A percentile compares a stretch with the other conserved stretches of the same genome.
These are phyloP conservation scores for Deroplatys truncata DNA, from an alignment of 2,888 invertebrate genomes.

Conservation along the genomic window DNA sequence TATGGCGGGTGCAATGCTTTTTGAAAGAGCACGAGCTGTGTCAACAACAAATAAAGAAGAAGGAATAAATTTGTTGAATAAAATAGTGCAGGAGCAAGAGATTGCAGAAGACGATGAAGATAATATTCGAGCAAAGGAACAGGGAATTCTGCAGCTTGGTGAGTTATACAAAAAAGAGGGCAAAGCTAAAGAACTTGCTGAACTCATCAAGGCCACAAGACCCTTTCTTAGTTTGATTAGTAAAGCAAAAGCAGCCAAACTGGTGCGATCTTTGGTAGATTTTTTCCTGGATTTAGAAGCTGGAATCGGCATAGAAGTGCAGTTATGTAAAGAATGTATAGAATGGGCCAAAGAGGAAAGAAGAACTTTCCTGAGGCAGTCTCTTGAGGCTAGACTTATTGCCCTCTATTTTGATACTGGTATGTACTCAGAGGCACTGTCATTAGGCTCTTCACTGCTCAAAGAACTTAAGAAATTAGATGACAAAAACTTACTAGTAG, in stretches of 20 bases:
- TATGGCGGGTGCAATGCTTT: constrained; percentile 90
- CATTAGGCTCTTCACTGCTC: constrained; percentile 79
- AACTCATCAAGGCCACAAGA: constrained; percentile 90
- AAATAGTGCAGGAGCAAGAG: constrained; percentile 74
- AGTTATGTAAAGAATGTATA: constrained; percentile 95
- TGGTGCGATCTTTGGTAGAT: constrained; percentile 94
- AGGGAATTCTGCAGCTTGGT: constrained; percentile 88
- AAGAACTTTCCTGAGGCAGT: constrained; percentile 93
- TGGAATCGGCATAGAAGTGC: constrained; percentile 87
- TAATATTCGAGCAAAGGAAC: constrained; percentile 86
- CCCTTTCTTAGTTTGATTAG: constrained; percentile 93
- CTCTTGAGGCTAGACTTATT: constrained; percentile 89
- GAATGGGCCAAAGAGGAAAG: constrained; percentile 99
- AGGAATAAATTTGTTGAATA: constrained; percentile 67
- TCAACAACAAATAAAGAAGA: constrained; percentile 71
- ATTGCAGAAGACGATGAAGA: constrained; percentile 82
- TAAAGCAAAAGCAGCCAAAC: constrained; percentile 98
- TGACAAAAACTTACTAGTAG: constrained; percentile 97
- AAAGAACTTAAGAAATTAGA: constrained; percentile 97
- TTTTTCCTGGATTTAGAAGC: constrained; percentile 96
- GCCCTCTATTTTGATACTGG: constrained; percentile 92
- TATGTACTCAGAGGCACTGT: constrained; percentile 81
- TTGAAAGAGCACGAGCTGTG: constrained; percentile 77
- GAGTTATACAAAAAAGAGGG: constrained; percentile 89
- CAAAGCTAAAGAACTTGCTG: constrained; percentile 87